Percentiles rank a stretch among this genome's conserved stretches.
Evolutionary conservation across 2,797 vertebrate species (phyloP).

Genomic region (Pogoniulus pusillus): DNA sequence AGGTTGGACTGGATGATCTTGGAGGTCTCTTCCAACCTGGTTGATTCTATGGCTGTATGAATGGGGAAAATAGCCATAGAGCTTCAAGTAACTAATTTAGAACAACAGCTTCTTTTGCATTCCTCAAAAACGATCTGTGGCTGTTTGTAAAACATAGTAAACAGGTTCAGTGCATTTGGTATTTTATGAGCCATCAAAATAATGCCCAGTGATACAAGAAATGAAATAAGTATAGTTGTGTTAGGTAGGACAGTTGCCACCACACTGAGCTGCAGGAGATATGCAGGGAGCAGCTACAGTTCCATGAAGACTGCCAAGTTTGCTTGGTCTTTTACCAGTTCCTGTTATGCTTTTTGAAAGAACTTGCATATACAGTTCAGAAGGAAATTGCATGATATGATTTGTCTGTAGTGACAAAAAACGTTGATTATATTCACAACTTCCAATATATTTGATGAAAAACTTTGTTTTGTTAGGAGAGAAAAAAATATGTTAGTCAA

Average conservation of each 20-base stretch:
- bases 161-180: neutral
- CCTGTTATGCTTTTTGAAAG: conserved; percentile 32
- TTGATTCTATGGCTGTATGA: too few relatives aligned
- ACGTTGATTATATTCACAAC: conserved; percentile 37
- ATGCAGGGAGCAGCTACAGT: neutral
- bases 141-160: neutral
- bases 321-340: neutral
- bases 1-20: too few relatives aligned
- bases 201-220: neutral
- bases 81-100: neutral
- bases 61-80: neutral
- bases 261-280: conserved; percentile 9
- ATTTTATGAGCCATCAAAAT: neutral
- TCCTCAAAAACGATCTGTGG: neutral
- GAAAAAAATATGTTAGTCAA: neutral
- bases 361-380: neutral
- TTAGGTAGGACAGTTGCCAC: conserved; percentile 1
- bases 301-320: neutral
- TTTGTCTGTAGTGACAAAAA: conserved; percentile 40
- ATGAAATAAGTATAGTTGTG: neutral
- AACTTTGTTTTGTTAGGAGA: neutral
- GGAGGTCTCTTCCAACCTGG: too few relatives aligned
- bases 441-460: conserved; percentile 4
- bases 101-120: neutral
- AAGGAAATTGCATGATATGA: conserved; percentile 46